A percentile compares a stretch with the other conserved stretches of the same genome.
Conservation (phyloP, 2,113 vertebrate species). For the Tursiops truncatus region DNA sequence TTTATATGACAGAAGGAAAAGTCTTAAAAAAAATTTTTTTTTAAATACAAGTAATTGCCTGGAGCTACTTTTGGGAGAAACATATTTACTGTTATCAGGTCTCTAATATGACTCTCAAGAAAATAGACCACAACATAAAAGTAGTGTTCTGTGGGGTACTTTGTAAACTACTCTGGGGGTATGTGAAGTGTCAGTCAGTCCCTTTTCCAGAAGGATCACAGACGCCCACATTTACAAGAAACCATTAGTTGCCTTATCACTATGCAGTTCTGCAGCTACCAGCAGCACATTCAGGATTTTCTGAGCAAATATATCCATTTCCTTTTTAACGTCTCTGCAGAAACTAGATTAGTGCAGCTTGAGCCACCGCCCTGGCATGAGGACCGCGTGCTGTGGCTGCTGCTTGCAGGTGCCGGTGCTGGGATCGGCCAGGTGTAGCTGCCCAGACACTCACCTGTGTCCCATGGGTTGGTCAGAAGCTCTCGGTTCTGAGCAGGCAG, state of each 20-base stretch:
- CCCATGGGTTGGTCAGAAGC: neutral
- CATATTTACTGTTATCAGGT: neutral
- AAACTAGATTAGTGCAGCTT: neutral
- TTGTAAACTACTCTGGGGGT: neutral
- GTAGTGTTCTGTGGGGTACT: neutral
- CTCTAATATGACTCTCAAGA: neutral
- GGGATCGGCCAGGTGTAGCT: neutral
- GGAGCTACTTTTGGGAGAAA: conserved; percentile 11
- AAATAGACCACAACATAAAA: neutral
- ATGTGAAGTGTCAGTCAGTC: neutral
- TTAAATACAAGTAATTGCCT: neutral
- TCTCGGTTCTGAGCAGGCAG: neutral
- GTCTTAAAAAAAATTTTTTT: neutral
- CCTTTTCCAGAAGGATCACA: neutral
- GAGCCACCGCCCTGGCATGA: neutral
- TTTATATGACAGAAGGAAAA: neutral
- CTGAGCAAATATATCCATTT: neutral
- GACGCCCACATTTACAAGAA: neutral
- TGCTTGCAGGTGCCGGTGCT: no score
- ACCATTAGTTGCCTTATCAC: neutral
- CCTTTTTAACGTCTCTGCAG: neutral
- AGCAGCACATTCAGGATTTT: neutral
- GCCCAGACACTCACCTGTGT: neutral
- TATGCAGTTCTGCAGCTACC: neutral
- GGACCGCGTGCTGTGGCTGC: neutral